A percentile compares a stretch with the other conserved stretches of the same genome.
These are phyloP conservation scores for Merodon equestris DNA, from an alignment of 2,888 invertebrate species.

Conservation along the genomic window DNA sequence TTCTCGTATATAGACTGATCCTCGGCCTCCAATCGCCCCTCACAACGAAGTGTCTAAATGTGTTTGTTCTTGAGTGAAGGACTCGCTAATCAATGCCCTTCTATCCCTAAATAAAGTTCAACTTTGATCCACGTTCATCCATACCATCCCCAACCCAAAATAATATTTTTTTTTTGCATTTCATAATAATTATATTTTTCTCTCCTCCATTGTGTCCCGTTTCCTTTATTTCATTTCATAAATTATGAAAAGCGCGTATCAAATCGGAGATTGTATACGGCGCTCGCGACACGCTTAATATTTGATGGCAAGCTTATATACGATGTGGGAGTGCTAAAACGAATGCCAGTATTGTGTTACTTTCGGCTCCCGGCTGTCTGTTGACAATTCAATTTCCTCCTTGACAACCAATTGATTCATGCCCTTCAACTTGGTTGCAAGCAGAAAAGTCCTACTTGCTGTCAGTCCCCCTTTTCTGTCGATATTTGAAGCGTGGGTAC, in stretches of 20 bases:
- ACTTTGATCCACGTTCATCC: too few relatives aligned
- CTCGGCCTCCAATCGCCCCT: too few relatives aligned
- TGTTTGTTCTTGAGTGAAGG: too few relatives aligned
- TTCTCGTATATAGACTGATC: too few relatives aligned
- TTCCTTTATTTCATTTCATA: slow-evolving; percentile 21
- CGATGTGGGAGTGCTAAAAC: slow-evolving; percentile 8
- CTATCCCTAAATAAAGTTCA: too few relatives aligned
- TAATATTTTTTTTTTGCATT: too few relatives aligned
- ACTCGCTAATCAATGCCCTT: too few relatives aligned
- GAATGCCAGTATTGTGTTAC: slow-evolving; percentile 50
- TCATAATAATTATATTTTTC: too few relatives aligned
- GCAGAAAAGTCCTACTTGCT: not conserved
- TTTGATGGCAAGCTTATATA: slow-evolving; percentile 41
- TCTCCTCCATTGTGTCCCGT: too few relatives aligned
- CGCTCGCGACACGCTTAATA: slow-evolving; percentile 36
- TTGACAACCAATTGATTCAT: slow-evolving; percentile 67
- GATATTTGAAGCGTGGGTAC: not conserved
- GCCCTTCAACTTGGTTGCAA: slow-evolving; percentile 34
- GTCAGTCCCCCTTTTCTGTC: too few relatives aligned
- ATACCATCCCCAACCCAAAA: too few relatives aligned
- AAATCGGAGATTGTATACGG: slow-evolving; percentile 56
- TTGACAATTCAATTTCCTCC: slow-evolving; percentile 68
- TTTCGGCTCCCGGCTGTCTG: slow-evolving; percentile 51
- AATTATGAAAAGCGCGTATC: slow-evolving; percentile 57
- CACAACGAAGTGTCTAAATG: too few relatives aligned